Percentiles rank a stretch among this genome's conserved stretches.
Evolutionary conservation across 2,797 vertebrate genomes (phyloP).

Genomic region (Melanotaenia maccullochi): DNA sequence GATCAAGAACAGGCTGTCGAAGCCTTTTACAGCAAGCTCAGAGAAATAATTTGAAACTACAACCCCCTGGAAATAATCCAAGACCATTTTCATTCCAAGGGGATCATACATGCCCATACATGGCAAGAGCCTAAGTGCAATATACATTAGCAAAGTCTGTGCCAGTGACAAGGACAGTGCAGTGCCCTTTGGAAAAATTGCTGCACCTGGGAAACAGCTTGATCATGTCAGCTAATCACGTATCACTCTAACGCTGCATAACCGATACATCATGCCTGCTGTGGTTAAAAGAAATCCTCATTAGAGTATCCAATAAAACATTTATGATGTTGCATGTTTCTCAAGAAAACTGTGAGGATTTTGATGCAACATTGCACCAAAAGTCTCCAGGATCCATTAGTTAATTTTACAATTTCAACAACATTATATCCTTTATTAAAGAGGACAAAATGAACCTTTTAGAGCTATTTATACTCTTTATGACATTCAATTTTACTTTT

Average conservation of each 20-base stretch:
- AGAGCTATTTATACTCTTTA: too few species aligned
- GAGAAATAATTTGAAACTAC: constrained; percentile 47
- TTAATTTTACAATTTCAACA: too few species aligned
- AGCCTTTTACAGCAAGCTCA: constrained; percentile 37
- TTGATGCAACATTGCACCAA: too few species aligned
- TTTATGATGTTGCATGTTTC: too few species aligned
- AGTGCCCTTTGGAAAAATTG: constrained; percentile 51
- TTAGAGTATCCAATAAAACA: neutral
- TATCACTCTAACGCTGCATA: neutral
- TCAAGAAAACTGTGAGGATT: too few species aligned
- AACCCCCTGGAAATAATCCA: constrained; percentile 52
- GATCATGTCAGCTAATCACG: constrained; percentile 25
- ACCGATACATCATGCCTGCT: constrained; percentile 4
- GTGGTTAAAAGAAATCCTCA: neutral
- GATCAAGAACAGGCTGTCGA: constrained; percentile 26
- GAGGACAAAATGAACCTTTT: too few species aligned
- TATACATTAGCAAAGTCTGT: constrained; percentile 47
- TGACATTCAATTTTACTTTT: too few species aligned
- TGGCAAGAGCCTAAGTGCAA: constrained; percentile 30
- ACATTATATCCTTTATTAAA: too few species aligned
- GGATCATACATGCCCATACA: constrained; percentile 30
- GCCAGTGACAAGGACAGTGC: constrained; percentile 40
- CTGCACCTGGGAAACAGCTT: constrained; percentile 18
- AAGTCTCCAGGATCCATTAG: too few species aligned
- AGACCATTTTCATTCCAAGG: constrained; percentile 42